Evolutionary conservation across 37 sponge, comb jelly and placozoan species (phyloP), one percentile per base, ranked within the genome.

Genomic region (Aphrocallistes beatrix): DNA sequence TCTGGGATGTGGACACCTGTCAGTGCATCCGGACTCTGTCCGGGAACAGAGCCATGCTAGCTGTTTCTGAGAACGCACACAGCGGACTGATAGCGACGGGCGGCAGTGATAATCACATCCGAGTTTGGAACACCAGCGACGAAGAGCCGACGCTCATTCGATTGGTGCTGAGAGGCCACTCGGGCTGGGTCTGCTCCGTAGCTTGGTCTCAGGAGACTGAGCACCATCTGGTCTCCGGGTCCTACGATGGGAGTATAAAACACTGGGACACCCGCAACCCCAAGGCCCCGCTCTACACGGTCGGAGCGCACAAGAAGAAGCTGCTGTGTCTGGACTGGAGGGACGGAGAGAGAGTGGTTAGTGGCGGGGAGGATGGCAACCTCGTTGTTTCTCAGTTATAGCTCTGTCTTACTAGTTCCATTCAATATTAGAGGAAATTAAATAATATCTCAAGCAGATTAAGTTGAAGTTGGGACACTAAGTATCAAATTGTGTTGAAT

Each of bases 201-300:
- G n/a, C 42, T 25, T 96, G 97, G 97, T 84, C 91, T 39, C 90
- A 91, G 0, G 0, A 0, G 16, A 39, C 51, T 0, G 88, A 90
- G 28, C 87, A 96, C 51, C 94, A 96, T 60, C 87, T 96, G 21
- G 89, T 90, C 36, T 92, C 94, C 3, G 93, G 90, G 23, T 94
- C 91, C 37, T 96, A 92, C 81, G 97, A 96, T 84, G 49, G 86
- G 82, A 90, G 93, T 51, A 37, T 91, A 48, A 90, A 86, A 42
- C 83, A 91, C 23, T 96, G 97, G 94, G 97, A 96, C 85, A 92
- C 38, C 1, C 83, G 96, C 84, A 95, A 92, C 69, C 47, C 86
- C 51, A 91, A 86, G 50, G 38, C 82, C 3, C 96, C 96, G 1
- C 87, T 96, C 21, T 92, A 87, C 88, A 84, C 91, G 37, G 84